Conservation (phyloP, 2,888 invertebrate species). For the Acrobasis suavella region DNA sequence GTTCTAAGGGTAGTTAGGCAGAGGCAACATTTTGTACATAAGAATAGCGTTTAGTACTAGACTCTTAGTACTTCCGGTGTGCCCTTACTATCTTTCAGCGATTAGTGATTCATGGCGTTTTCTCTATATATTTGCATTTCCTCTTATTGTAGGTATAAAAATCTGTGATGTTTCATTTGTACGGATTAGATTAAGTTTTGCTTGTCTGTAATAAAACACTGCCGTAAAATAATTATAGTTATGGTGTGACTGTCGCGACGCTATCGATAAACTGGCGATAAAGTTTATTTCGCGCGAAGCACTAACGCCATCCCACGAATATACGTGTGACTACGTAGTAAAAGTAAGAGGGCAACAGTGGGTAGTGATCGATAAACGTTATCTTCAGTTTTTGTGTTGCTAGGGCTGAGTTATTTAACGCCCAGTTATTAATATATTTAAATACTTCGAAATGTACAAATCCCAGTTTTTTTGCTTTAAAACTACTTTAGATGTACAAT, state of each 20-base stretch:
- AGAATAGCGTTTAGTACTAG: constrained; percentile 65
- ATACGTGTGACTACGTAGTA: no score
- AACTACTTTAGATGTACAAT: not conserved
- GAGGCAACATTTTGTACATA: constrained; percentile 67
- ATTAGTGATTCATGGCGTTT: constrained; percentile 57
- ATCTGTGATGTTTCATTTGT: constrained; percentile 74
- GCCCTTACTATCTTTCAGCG: constrained; percentile 71
- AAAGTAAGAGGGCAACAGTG: no score
- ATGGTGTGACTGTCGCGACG: constrained; percentile 23
- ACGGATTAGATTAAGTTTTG: constrained; percentile 52
- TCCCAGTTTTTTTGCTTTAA: constrained; percentile 20
- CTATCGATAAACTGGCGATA: not conserved
- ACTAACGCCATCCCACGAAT: no score
- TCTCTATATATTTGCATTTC: constrained; percentile 49
- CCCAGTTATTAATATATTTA: no score
- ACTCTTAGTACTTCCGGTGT: constrained; percentile 71
- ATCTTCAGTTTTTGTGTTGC: no score
- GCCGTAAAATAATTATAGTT: constrained; percentile 39
- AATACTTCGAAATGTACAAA: not conserved
- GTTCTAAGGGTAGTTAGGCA: constrained; percentile 27
- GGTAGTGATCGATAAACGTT: no score
- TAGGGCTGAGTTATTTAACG: no score
- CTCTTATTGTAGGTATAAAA: constrained; percentile 63
- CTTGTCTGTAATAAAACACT: constrained; percentile 43
- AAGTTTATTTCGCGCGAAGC: not conserved